A percentile compares a stretch with the other conserved stretches of the same genome.
phyloP scores from a whole-genome alignment of 2,888 invertebrate species.

The Hirtodrosophila alboralis region DNA sequence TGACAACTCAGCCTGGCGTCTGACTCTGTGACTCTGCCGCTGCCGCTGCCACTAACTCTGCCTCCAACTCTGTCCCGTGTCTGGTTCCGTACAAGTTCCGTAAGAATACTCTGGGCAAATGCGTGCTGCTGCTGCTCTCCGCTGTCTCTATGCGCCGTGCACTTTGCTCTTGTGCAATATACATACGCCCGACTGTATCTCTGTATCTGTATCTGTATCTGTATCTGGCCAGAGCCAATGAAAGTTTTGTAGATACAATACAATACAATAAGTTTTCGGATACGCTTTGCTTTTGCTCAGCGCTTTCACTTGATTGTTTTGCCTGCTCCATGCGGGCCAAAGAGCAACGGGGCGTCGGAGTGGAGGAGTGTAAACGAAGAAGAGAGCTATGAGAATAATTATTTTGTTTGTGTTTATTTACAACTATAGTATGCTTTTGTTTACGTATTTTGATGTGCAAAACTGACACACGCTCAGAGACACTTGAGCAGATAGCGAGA shows the following conservation, averaged over 20 bases:
- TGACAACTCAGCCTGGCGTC: slow-evolving; percentile 43
- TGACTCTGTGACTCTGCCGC: slow-evolving; percentile 56
- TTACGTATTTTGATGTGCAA: slow-evolving; percentile 72
- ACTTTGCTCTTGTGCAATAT: slow-evolving; percentile 68
- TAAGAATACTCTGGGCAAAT: slow-evolving; percentile 56
- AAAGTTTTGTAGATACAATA: slow-evolving; percentile 65
- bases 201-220: slow-evolving; percentile 41
- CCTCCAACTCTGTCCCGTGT: slow-evolving; percentile 57
- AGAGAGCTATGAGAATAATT: slow-evolving; percentile 38
- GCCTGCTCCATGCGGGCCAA: slow-evolving; percentile 57
- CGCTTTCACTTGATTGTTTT: slow-evolving; percentile 75
- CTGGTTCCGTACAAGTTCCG: slow-evolving; percentile 57
- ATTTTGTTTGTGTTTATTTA: slow-evolving; percentile 68
- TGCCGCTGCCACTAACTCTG: too few relatives aligned
- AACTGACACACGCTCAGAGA: slow-evolving; percentile 43
- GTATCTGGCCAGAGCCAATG: slow-evolving; percentile 50
- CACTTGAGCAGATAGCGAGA: slow-evolving; percentile 10
- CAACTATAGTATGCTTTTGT: slow-evolving; percentile 63
- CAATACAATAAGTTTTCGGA: slow-evolving; percentile 46
- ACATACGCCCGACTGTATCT: slow-evolving; percentile 30
- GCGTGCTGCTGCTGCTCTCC: too few relatives aligned
- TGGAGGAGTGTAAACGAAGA: slow-evolving; percentile 25
- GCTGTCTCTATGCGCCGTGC: slow-evolving; percentile 66
- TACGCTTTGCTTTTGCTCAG: slow-evolving; percentile 39
- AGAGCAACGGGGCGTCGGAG: slow-evolving; percentile 40